These are phyloP conservation scores for Athene noctua DNA, from an alignment of 2,113 vertebrate genomes.

Conservation along the genomic window DNA sequence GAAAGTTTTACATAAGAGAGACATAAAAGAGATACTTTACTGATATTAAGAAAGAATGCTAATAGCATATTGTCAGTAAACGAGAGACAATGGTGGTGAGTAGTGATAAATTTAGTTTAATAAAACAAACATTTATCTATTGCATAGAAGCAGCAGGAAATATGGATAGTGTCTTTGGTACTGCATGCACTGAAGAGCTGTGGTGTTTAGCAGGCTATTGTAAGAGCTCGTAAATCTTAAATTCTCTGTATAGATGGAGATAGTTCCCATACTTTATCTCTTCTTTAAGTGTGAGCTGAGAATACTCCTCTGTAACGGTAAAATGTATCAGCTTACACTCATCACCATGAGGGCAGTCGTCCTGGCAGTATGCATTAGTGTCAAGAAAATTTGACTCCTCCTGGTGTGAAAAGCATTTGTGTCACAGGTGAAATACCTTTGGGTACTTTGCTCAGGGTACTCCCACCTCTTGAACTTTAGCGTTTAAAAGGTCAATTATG, in stretches of 20 bases:
- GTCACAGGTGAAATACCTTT: slow-evolving; percentile 32
- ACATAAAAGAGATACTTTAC: not conserved
- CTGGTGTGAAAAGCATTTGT: not conserved
- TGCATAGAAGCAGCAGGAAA: not conserved
- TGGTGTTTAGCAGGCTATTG: not conserved
- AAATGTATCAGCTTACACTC: slow-evolving; percentile 47
- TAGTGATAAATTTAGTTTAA: not conserved
- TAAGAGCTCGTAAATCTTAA: not conserved
- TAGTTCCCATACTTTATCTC: slow-evolving; percentile 18
- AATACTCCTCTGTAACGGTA: slow-evolving; percentile 18
- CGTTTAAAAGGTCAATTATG: not conserved
- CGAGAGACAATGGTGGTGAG: not conserved
- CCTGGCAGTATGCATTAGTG: slow-evolving; percentile 12
- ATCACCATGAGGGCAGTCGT: not conserved
- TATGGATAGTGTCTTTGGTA: not conserved
- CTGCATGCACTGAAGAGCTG: not conserved
- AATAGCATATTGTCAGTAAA: not conserved
- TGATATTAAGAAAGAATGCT: not conserved
- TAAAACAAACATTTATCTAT: not conserved
- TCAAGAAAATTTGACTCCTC: slow-evolving; percentile 10
- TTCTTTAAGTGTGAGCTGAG: slow-evolving; percentile 33
- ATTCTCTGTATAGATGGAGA: not conserved
- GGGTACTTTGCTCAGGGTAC: not conserved
- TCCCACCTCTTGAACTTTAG: not conserved
- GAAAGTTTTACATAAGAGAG: not conserved